Evolutionary conservation across 2,797 vertebrate genomes (phyloP).

Genomic region (Galaxias olidus): DNA sequence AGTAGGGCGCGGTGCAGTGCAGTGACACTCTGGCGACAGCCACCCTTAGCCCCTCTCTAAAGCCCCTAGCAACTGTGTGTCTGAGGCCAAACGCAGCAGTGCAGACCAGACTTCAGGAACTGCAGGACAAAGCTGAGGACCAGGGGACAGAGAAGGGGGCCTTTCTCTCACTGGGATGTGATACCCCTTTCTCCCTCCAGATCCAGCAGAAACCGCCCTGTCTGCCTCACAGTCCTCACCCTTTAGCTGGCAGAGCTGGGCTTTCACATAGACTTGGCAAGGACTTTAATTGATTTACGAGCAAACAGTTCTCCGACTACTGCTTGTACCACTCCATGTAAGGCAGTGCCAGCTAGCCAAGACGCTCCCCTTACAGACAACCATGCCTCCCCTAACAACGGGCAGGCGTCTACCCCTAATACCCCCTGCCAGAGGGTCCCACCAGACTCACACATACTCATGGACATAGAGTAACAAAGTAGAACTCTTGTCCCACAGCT

Average conservation of each 20-base stretch:
- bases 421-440: constrained; percentile 18
- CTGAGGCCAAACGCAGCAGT: constrained; percentile 31
- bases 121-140: constrained; percentile 22
- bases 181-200: constrained; percentile 23
- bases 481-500: constrained; percentile 3
- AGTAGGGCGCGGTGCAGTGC: constrained; percentile 29
- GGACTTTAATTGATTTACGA: constrained; percentile 66
- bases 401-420: constrained; percentile 34
- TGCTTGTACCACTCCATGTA: constrained; percentile 62
- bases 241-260: constrained; percentile 43
- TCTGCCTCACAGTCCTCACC: constrained; percentile 35
- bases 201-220: constrained; percentile 32
- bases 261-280: constrained; percentile 45
- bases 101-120: constrained; percentile 35
- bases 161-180: constrained; percentile 41
- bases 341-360: constrained; percentile 59
- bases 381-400: constrained; percentile 39
- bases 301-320: constrained; percentile 37
- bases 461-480: background rate
- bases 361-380: constrained; percentile 35
- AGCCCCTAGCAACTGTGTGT: constrained; percentile 54
- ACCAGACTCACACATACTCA: constrained; percentile 17
- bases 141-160: constrained; percentile 47
- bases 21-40: constrained; percentile 64
- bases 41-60: constrained; percentile 52